These are phyloP conservation scores for Pampusana beccarii DNA, from an alignment of 2,113 vertebrate genomes.

Conservation along the genomic window DNA sequence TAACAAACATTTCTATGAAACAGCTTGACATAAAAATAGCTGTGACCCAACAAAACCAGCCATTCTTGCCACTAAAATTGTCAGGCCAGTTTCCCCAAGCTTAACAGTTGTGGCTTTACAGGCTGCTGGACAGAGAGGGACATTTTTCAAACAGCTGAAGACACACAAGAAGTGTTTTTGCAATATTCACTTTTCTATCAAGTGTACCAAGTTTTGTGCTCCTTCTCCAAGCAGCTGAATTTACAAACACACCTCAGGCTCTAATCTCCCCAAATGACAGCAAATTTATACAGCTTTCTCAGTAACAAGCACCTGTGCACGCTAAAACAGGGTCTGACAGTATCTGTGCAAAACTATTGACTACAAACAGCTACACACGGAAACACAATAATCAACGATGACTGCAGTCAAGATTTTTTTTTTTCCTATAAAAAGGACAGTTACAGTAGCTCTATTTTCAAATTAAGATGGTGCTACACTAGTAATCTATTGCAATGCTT, in stretches of 20 bases:
- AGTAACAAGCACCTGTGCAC: not conserved
- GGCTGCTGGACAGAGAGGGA: not conserved
- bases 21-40: not conserved
- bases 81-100: not conserved
- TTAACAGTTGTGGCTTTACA: not conserved
- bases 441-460: not conserved
- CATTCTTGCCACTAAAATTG: not conserved
- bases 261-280: not conserved
- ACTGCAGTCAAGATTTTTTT: not conserved
- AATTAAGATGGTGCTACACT: not conserved
- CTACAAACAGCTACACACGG: fast-evolving
- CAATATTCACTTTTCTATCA: not conserved
- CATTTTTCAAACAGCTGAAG: not conserved
- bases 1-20: not conserved
- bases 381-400: not conserved
- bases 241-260: not conserved
- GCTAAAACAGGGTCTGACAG: not conserved
- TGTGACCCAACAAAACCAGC: not conserved
- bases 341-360: not conserved
- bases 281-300: not conserved
- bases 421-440: too few relatives aligned
- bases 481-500: not conserved
- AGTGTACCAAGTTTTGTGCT: not conserved
- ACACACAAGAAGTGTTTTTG: not conserved
- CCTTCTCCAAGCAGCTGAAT: not conserved